A percentile compares a stretch with the other conserved stretches of the same genome.
These are phyloP conservation scores for Agrotis clavis DNA, from an alignment of 2,888 invertebrate genomes.

Conservation along the genomic window DNA sequence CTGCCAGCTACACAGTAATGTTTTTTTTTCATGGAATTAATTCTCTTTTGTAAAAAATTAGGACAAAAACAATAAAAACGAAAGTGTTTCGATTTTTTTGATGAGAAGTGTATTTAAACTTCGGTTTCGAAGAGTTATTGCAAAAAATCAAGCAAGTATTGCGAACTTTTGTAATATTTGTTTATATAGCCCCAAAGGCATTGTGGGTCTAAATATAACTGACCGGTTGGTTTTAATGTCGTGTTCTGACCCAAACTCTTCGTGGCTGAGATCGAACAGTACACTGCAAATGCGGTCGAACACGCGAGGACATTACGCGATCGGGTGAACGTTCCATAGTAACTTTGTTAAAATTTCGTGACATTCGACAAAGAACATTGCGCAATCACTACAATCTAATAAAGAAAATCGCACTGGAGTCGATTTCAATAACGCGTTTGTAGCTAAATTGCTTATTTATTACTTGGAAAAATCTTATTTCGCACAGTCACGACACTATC, in stretches of 20 bases:
- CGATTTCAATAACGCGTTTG: conserved; percentile 73
- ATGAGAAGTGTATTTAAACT: conserved; percentile 14
- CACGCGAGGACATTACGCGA: conserved; percentile 82
- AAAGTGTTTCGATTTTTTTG: too few relatives aligned
- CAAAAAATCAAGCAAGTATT: conserved; percentile 9
- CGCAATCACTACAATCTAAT: conserved; percentile 74
- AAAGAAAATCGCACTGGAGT: conserved; percentile 72
- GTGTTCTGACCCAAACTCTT: conserved; percentile 81
- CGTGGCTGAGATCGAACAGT: conserved; percentile 79
- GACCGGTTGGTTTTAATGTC: conserved; percentile 79
- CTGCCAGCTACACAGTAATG: too few relatives aligned
- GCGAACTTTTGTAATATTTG: conserved; percentile 8
- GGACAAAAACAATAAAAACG: too few relatives aligned
- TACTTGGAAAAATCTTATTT: conserved; percentile 77
- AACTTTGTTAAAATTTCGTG: conserved; percentile 79
- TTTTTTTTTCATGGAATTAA: too few relatives aligned
- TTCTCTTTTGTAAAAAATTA: too few relatives aligned
- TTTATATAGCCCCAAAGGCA: conserved; percentile 30
- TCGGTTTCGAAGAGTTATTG: conserved; percentile 15
- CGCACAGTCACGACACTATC: conserved; percentile 79
- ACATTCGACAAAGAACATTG: conserved; percentile 75
- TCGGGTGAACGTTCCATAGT: conserved; percentile 79
- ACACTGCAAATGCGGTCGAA: conserved; percentile 68
- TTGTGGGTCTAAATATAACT: conserved; percentile 69
- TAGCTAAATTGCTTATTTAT: conserved; percentile 72